A percentile compares a stretch with the other conserved stretches of the same genome.
phyloP scores from a whole-genome alignment of 2,888 invertebrate species.

The Lumbricus terrestris region DNA sequence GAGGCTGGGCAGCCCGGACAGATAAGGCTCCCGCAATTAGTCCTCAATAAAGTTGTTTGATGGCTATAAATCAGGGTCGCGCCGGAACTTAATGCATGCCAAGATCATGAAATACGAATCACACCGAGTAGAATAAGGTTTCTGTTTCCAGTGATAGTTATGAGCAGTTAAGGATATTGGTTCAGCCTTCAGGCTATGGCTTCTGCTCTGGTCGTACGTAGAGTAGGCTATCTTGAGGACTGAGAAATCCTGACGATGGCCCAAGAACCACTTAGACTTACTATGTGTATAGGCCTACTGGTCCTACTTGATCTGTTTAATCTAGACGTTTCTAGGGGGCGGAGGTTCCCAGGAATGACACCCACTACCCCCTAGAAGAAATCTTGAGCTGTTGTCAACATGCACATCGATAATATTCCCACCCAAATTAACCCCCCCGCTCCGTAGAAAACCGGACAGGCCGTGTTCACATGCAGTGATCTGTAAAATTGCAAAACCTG shows the following conservation, averaged over 20 bases:
- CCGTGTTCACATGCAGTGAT: too few relatives aligned
- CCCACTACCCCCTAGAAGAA: too few relatives aligned
- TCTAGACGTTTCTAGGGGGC: too few relatives aligned
- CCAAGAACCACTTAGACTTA: background rate
- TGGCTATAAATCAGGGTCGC: background rate
- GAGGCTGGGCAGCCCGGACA: background rate
- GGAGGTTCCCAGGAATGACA: too few relatives aligned
- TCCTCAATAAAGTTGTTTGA: conserved; percentile 8
- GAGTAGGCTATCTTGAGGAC: background rate
- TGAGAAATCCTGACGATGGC: background rate
- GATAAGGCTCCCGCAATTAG: conserved; percentile 3
- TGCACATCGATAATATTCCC: too few relatives aligned
- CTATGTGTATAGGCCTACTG: background rate
- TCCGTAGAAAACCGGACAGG: too few relatives aligned
- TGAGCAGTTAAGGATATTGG: background rate
- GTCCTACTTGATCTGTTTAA: background rate
- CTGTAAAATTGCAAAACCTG: too few relatives aligned
- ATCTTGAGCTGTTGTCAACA: too few relatives aligned
- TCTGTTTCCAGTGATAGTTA: background rate
- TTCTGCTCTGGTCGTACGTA: background rate
- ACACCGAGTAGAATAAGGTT: background rate
- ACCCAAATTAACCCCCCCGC: too few relatives aligned
- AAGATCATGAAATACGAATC: background rate
- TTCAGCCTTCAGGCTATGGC: background rate
- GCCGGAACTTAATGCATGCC: background rate